A percentile compares a stretch with the other conserved stretches of the same genome.
These are phyloP conservation scores for Polyploca ridens DNA, from an alignment of 2,888 invertebrate genomes.

Conservation along the genomic window DNA sequence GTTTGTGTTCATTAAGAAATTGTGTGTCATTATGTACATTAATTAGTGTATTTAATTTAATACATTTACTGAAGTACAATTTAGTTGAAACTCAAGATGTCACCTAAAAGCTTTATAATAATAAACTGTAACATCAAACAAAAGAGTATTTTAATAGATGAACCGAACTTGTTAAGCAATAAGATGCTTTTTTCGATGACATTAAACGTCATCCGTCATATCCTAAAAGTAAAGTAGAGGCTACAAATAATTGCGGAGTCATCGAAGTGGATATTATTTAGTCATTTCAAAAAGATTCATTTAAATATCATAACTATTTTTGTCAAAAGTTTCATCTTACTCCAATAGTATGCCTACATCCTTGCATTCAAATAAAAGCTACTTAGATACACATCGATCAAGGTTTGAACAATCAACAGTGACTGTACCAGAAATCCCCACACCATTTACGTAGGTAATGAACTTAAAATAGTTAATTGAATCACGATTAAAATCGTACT, in stretches of 20 bases:
- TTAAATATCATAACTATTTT: too few species aligned
- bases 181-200: too few species aligned
- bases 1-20: slow-evolving; percentile 31
- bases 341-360: neutral
- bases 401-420: slow-evolving; percentile 5
- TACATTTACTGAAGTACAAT: too few species aligned
- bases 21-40: neutral
- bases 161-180: too few species aligned
- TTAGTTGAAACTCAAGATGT: neutral
- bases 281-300: too few species aligned
- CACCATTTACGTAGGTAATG: slow-evolving; percentile 24
- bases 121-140: too few species aligned
- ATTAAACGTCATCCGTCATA: too few species aligned
- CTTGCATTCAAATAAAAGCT: neutral
- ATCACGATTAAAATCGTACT: slow-evolving; percentile 60
- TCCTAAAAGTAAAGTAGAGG: too few species aligned
- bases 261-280: too few species aligned
- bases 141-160: too few species aligned
- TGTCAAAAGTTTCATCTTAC: neutral
- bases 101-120: too few species aligned
- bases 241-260: too few species aligned
- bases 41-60: neutral
- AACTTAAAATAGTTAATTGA: slow-evolving; percentile 48
- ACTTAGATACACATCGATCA: neutral
- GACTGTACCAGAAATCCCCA: slow-evolving; percentile 34